Base-by-base conservation (phyloP, 2,797 vertebrate species). In the Lycodopsis pacificus region DNA sequence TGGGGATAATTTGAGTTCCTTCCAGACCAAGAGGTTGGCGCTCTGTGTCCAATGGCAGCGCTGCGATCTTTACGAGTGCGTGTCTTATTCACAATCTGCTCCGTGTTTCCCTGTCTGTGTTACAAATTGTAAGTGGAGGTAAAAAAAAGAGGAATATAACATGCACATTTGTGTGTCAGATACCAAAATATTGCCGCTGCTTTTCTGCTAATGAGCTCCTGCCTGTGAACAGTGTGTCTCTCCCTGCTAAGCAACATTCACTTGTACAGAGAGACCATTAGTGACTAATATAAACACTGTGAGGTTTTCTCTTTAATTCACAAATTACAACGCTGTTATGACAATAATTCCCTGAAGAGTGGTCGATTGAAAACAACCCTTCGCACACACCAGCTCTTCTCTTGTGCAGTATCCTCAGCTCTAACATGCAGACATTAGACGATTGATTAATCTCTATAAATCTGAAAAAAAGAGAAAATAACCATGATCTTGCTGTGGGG, bases 1-100 rank as follows among this genome's bases (percentile, higher is more conserved):
- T 86, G 88, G 74, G 76, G 79, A 90, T 91, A 70, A 86, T 71
- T 89, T 67, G 79, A 87, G 89, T 90, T 73, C 85, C 79, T 86
- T 77, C 36, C 67, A 70, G 79, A 71, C 87, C 76, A 80, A 79
- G 73, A 91, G 63, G 75, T 74, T 65, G 49, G 40, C 12, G 17
- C 54, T 72, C 48, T 72, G 71, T 71, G 76, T 87, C 58, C 1
- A 20, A 58, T 61, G 30, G 64, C 61, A 64, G 66, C 4, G 0
- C 72, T n/a, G 82, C 57, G 46, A 77, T 77, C 73, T 86, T 78
- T 30, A 75, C 73, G 81, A 76, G 67, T 10, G 57, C 74, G 76
- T 65, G 67, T 77, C 72, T 81, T 68, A 81, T 85, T 86, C 48
- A 59, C 74, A 51, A 74, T 91, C 56, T 58, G 42, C 65, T 63